Percentiles rank a stretch among this genome's conserved stretches.
Conservation (phyloP, 2,113 vertebrate genomes). For the Lates calcarifer region DNA sequence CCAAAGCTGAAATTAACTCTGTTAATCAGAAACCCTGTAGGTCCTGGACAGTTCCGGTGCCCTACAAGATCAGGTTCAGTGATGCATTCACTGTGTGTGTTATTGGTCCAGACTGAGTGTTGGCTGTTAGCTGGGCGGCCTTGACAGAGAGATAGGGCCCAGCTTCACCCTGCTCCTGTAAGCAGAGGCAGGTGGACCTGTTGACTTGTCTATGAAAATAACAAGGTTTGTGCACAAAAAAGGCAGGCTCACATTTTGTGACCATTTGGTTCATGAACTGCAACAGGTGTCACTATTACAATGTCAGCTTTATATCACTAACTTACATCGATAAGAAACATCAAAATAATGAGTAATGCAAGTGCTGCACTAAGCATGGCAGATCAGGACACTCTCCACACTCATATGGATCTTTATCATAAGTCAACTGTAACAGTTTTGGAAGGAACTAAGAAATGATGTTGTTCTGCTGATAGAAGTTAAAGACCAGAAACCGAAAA, state of each 20-base stretch:
- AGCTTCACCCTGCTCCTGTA: neutral
- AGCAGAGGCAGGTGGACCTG: slow-evolving; percentile 15
- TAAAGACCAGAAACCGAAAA: too few species aligned
- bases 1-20: too few species aligned
- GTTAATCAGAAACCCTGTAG: too few species aligned
- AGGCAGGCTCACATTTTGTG: neutral
- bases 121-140: slow-evolving; percentile 2
- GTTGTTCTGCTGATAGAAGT: too few species aligned
- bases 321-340: neutral
- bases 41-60: too few species aligned
- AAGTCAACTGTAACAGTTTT: too few species aligned
- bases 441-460: too few species aligned
- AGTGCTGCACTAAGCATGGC: neutral
- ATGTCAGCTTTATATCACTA: neutral
- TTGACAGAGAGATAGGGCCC: slow-evolving; percentile 34
- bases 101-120: neutral
- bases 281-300: neutral
- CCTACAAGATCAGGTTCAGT: neutral
- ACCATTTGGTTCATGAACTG: neutral
- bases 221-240: neutral
- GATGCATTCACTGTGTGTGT: neutral
- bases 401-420: too few species aligned
- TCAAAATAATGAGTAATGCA: too few species aligned
- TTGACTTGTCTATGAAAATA: neutral
- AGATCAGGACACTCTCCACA: too few species aligned